phyloP scores from a whole-genome alignment of 1,140 invertebrate genomes.

The Caenorhabditis latens region DNA sequence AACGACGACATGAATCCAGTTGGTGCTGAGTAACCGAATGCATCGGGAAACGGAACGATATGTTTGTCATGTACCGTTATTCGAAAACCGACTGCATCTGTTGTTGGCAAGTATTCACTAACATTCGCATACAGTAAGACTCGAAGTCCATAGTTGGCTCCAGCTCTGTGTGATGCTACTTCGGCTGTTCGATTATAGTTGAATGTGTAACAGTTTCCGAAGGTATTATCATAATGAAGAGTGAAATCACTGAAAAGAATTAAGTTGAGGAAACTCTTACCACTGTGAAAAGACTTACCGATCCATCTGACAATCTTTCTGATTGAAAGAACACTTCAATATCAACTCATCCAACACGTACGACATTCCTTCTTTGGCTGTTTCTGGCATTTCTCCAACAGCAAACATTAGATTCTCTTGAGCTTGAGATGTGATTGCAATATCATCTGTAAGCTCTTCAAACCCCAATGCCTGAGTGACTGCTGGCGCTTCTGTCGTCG shows the following conservation, averaged over 20 bases:
- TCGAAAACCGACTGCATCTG: constrained; percentile 77
- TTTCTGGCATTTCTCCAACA: constrained; percentile 72
- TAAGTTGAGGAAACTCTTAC: too few species aligned
- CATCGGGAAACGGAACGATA: constrained; percentile 76
- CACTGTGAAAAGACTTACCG: constrained; percentile 60
- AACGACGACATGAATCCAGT: constrained; percentile 78
- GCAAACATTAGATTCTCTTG: constrained; percentile 75
- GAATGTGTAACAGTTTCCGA: constrained; percentile 77
- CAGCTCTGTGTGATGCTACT: constrained; percentile 75
- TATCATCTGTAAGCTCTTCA: constrained; percentile 76
- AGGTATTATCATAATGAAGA: constrained; percentile 76
- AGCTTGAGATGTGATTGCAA: constrained; percentile 74
- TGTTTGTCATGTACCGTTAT: constrained; percentile 78
- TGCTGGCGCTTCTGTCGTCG: constrained; percentile 74
- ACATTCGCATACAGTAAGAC: constrained; percentile 76
- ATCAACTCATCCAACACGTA: constrained; percentile 73
- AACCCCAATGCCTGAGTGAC: constrained; percentile 74
- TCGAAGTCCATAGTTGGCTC: constrained; percentile 77
- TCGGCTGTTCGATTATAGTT: constrained; percentile 72
- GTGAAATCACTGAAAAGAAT: constrained; percentile 73
- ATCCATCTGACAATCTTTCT: constrained; percentile 75
- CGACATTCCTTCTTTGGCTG: constrained; percentile 70
- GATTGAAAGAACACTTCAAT: constrained; percentile 77
- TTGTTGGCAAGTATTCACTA: constrained; percentile 76
- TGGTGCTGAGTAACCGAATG: constrained; percentile 76